Base-by-base conservation (phyloP, 2,113 vertebrate species). In the Rhadina sibilatrix region DNA sequence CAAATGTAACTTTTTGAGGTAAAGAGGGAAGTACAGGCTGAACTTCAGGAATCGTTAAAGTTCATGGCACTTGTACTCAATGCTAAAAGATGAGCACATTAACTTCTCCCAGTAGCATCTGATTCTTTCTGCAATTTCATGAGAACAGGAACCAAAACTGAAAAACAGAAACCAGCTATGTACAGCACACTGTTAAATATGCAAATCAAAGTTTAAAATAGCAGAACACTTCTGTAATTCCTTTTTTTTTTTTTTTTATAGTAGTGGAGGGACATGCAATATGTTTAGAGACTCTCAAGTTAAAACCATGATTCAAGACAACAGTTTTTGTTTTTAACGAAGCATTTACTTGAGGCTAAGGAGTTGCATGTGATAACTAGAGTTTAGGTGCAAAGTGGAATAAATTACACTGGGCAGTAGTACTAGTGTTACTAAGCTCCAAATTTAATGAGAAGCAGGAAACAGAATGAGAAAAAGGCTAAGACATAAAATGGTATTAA, bases 121-220 rank as follows among this genome's bases (percentile, higher is more conserved):
- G 37, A 33, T 28, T 33, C 33, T 54, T 53, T 30, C 18, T 76
- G 27, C 17, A 61, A 46, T 30, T 89, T 79, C 54, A 76, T 42
- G 63, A 74, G 74, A 85, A 53, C 8, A 64, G 30, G 69, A 77
- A 83, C 17, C 6, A 56, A 65, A 42, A 81, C 1, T 15, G 25
- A 69, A 66, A 74, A 84, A 47, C 27, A 2, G 11, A 87, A 83
- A 85, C 6, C 3, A 65, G 20, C 12, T 54, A 42, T 4, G 19
- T 8, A 60, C 1, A 60, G 15, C 18, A 69, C 16, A 50, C 24
- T 52, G 56, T 6, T 21, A 93, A n/a, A 84, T 40, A 88, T 23
- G 74, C n/a, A 96, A 94, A 94, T 20, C 15, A 20, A 78, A 37
- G 12, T 37, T 54, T 44, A 71, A 81, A 79, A 80, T 14, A 74